phyloP scores from a whole-genome alignment of 1,140 invertebrate species.

The Copidosoma floridanum region DNA sequence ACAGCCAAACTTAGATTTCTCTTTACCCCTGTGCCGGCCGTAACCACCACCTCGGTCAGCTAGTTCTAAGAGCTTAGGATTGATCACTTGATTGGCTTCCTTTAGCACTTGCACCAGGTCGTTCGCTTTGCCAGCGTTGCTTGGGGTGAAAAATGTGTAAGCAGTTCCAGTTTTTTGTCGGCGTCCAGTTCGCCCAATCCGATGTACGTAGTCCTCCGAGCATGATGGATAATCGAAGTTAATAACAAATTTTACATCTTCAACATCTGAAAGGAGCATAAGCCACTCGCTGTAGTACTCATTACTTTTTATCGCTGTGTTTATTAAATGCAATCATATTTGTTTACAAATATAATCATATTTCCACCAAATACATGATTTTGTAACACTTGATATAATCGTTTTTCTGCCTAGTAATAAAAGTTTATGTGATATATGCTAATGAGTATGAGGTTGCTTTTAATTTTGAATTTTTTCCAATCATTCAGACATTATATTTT shows the following conservation, averaged over 20 bases:
- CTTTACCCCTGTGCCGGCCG: conserved; percentile 47
- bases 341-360: no score
- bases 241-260: conserved; percentile 99
- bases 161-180: conserved; percentile 94
- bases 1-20: no score
- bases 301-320: no score
- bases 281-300: no score
- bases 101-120: conserved; percentile 89
- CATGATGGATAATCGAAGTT: conserved; percentile 99
- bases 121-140: conserved; percentile 87
- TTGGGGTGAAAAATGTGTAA: conserved; percentile 96
- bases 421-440: no score
- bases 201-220: conserved; percentile 99
- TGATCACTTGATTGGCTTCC: conserved; percentile 93
- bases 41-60: conserved; percentile 54
- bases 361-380: no score
- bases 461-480: no score
- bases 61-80: conserved; percentile 69
- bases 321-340: no score
- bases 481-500: no score
- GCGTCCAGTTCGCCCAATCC: conserved; percentile 96
- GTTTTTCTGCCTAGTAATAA: no score
- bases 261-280: conserved; percentile 81
- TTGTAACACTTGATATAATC: no score
- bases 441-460: no score